phyloP scores from a whole-genome alignment of 2,888 invertebrate genomes.

The Eustalomyia histrio region DNA sequence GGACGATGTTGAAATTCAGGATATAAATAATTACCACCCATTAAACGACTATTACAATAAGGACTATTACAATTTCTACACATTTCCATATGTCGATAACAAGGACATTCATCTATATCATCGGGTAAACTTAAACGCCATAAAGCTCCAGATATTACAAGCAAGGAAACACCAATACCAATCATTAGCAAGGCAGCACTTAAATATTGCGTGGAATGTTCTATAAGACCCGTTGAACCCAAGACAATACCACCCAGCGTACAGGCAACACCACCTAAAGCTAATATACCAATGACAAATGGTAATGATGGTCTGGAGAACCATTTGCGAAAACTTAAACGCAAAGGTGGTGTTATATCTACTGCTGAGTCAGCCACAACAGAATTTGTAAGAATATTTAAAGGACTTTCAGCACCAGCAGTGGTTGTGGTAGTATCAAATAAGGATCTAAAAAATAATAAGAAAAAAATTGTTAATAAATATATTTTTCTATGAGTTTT shows the following conservation, averaged over 20 bases:
- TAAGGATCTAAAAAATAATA: slow-evolving; percentile 54
- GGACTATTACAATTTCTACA: slow-evolving; percentile 82
- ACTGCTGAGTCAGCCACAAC: slow-evolving; percentile 1
- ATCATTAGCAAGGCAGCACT: slow-evolving; percentile 79
- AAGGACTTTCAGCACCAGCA: slow-evolving; percentile 54
- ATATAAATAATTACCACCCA: slow-evolving; percentile 89
- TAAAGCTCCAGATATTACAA: slow-evolving; percentile 95
- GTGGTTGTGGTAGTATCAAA: slow-evolving; percentile 54
- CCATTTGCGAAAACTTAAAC: slow-evolving; percentile 74
- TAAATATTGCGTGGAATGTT: slow-evolving; percentile 78
- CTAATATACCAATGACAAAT: slow-evolving; percentile 78
- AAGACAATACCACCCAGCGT: slow-evolving; percentile 78
- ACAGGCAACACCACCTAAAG: slow-evolving; percentile 78
- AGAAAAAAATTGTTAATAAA: slow-evolving; percentile 28
- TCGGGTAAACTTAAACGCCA: slow-evolving; percentile 93
- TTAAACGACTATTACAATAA: slow-evolving; percentile 87
- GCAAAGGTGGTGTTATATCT: slow-evolving; percentile 63
- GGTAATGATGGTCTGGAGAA: slow-evolving; percentile 77
- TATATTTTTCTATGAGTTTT: background rate
- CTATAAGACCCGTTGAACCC: slow-evolving; percentile 78
- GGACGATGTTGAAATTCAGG: slow-evolving; percentile 97
- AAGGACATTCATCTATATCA: slow-evolving; percentile 85
- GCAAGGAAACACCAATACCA: slow-evolving; percentile 92
- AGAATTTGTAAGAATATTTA: slow-evolving; percentile 33
- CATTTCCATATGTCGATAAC: slow-evolving; percentile 81